Percentiles rank a stretch among this genome's conserved stretches.
Evolutionary conservation across 1,140 invertebrate genomes (phyloP).

Genomic region (Magallana ariakensis): DNA sequence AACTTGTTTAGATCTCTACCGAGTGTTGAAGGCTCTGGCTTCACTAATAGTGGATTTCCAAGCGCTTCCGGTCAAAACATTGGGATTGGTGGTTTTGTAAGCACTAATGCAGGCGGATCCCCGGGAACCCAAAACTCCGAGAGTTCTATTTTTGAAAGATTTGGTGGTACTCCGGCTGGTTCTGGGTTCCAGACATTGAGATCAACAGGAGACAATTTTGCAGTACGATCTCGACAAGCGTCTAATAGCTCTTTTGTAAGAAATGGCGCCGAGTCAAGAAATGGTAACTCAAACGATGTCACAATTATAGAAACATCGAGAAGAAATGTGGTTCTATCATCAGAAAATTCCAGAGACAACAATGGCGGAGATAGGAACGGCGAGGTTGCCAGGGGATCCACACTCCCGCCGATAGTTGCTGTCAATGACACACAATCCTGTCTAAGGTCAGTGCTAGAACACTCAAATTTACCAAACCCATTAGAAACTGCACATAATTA

Average conservation of each 20-base stretch:
- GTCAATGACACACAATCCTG: not conserved
- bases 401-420: not conserved
- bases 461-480: no score
- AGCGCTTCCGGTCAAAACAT: not conserved
- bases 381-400: not conserved
- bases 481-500: no score
- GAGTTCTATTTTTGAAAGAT: not conserved
- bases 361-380: not conserved
- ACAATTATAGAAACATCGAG: constrained; percentile 12
- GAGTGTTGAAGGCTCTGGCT: not conserved
- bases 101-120: not conserved
- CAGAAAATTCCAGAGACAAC: not conserved
- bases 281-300: not conserved
- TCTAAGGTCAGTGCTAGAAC: no score
- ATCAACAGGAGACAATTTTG: not conserved
- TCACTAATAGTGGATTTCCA: not conserved
- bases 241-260: not conserved
- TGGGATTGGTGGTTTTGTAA: not conserved
- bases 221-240: not conserved
- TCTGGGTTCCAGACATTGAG: not conserved
- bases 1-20: not conserved
- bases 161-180: not conserved
- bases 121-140: not conserved
- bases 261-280: not conserved
- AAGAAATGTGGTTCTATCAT: not conserved